Conservation (phyloP, 2,113 vertebrate genomes). For the Laterallus jamaicensis region DNA sequence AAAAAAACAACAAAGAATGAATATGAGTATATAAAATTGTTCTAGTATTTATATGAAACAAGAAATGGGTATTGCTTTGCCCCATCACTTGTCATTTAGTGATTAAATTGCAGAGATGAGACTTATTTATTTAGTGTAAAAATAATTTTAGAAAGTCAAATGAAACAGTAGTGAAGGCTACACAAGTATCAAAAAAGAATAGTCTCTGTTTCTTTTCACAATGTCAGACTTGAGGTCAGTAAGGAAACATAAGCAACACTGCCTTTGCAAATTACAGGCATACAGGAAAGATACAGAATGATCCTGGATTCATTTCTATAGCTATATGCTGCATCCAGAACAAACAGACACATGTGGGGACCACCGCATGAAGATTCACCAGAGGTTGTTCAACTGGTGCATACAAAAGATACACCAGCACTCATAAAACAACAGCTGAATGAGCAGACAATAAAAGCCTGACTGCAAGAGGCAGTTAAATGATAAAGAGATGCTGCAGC, state of each 20-base stretch:
- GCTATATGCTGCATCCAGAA: not conserved
- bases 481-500: constrained; percentile 67
- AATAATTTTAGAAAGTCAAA: not conserved
- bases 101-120: not conserved
- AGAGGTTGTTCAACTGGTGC: constrained; percentile 8
- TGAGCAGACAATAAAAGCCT: constrained; percentile 72
- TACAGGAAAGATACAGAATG: not conserved
- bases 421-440: constrained; percentile 75
- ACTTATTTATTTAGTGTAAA: not conserved
- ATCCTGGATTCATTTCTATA: not conserved
- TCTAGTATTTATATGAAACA: not conserved
- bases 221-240: not conserved
- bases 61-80: not conserved
- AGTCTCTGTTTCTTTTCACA: not conserved
- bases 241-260: accelerated
- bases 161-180: not conserved
- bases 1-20: not conserved
- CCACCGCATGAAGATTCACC: not conserved
- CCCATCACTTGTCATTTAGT: not conserved
- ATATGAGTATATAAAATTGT: not conserved
- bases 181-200: not conserved
- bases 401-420: constrained; percentile 27
- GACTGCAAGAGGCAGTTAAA: constrained; percentile 70
- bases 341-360: not conserved
- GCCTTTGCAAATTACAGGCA: accelerated